phyloP scores from a whole-genome alignment of 2,797 vertebrate genomes.

The Hyperoplus lanceolatus region DNA sequence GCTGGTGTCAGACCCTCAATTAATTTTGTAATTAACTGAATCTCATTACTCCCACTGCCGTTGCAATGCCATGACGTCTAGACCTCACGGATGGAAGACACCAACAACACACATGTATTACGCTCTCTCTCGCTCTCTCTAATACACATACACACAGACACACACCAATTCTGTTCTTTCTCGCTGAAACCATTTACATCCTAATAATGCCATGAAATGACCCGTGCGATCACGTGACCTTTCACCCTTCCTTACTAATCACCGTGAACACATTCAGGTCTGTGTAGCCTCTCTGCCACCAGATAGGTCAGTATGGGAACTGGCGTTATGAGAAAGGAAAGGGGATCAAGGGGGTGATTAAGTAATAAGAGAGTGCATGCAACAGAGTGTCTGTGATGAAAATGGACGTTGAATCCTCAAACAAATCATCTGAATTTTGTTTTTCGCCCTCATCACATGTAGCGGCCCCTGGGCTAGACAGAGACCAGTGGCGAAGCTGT shows the following conservation, averaged over 20 bases:
- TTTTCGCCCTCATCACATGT: conserved; percentile 27
- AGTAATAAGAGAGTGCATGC: conserved; percentile 51
- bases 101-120: conserved; percentile 26
- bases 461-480: conserved; percentile 38
- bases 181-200: conserved; percentile 71
- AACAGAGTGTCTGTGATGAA: conserved; percentile 27
- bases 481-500: conserved; percentile 50
- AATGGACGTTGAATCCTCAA: neutral
- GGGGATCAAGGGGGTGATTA: conserved; percentile 41
- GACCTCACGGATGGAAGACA: conserved; percentile 33
- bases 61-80: conserved; percentile 45
- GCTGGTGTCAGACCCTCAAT: conserved; percentile 69
- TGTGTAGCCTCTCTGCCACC: conserved; percentile 35
- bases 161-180: conserved; percentile 41
- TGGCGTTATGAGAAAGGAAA: conserved; percentile 30
- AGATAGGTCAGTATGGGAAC: conserved; percentile 16
- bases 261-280: conserved; percentile 30
- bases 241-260: conserved; percentile 39
- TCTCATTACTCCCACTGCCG: conserved; percentile 66
- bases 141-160: neutral
- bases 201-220: conserved; percentile 68
- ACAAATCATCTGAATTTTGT: neutral
- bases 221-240: conserved; percentile 61
- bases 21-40: conserved; percentile 78
- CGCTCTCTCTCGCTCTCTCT: neutral